Evolutionary conservation across 2,113 vertebrate species (phyloP).

Genomic region (Paralichthys olivaceus): DNA sequence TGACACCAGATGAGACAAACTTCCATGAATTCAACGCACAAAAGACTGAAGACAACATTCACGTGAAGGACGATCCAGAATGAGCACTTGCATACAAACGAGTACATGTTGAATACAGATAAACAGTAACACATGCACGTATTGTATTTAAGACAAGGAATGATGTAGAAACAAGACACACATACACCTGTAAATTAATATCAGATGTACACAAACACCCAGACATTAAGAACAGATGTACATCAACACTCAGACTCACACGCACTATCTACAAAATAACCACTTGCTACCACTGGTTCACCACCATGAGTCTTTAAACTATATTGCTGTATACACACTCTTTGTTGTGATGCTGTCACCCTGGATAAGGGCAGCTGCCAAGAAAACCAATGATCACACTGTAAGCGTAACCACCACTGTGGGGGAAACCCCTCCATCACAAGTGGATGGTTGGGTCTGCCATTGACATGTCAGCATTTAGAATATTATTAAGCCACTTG

Average conservation of each 20-base stretch:
- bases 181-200: slow-evolving; percentile 36
- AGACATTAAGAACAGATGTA: slow-evolving; percentile 35
- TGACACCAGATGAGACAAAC: slow-evolving; percentile 50
- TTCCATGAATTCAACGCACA: slow-evolving; percentile 40
- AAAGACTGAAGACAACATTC: slow-evolving; percentile 42
- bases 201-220: slow-evolving; percentile 48
- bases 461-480: slow-evolving; percentile 28
- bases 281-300: slow-evolving; percentile 62
- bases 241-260: slow-evolving; percentile 50
- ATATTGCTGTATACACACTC: slow-evolving; percentile 57
- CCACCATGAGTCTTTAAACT: slow-evolving; percentile 56
- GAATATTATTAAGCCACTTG: slow-evolving; percentile 17
- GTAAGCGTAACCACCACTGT: slow-evolving; percentile 55
- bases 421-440: slow-evolving; percentile 36
- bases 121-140: slow-evolving; percentile 48
- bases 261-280: slow-evolving; percentile 57
- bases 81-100: slow-evolving; percentile 28
- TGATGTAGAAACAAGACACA: slow-evolving; percentile 35
- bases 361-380: slow-evolving; percentile 67
- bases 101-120: slow-evolving; percentile 13
- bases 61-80: slow-evolving; percentile 10
- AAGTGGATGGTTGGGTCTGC: slow-evolving; percentile 24
- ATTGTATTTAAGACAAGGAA: slow-evolving; percentile 20
- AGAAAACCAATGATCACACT: slow-evolving; percentile 70
- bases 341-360: slow-evolving; percentile 66